Evolutionary conservation across 2,888 invertebrate genomes (phyloP), one percentile per base, ranked within the genome.

Genomic region (Zelleria hepariella): DNA sequence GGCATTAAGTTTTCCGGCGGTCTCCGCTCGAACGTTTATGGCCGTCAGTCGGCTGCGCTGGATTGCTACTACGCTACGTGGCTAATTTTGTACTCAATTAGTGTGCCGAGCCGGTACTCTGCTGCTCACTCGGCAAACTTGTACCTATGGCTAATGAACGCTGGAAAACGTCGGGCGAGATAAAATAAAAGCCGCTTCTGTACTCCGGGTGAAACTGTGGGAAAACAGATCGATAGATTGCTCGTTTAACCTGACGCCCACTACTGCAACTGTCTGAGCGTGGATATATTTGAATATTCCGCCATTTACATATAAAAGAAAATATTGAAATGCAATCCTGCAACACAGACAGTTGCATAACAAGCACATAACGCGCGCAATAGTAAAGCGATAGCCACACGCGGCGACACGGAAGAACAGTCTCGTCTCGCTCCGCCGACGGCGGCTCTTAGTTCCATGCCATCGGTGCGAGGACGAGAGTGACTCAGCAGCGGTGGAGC

Each of bases 401-500:
- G 32, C 24, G 57, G 23, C 57, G 47, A 54, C 47, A 42, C 57
- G 57, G 57, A 57, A 58, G 49, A 58, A 25, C 25, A 20, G 51
- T 47, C 18, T n/a, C 55, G 48, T 24, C 15, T 79, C 78, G 81
- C 73, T 77, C 68, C 73, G 75, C 70, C 74, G 74, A 32, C 67
- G 67, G 65, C 67, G n/a, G 23, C 42, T 15, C 49, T 77, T 76
- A 74, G 77, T 77, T 78, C 77, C 73, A 77, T 78, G 72, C 72
- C 72, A 75, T 77, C 71, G 78, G 71, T 69, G 64, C 66, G 72
- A 78, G 78, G 77, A 79, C 76, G 79, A 82, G 75, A 81, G 78
- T 82, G 82, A 82, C 78, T 80, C 80, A 79, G 68, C 74, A 59
- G 59, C 66, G 68, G 8, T 10, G 32, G 0, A 10, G 10, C 32